A percentile compares a stretch with the other conserved stretches of the same genome.
Evolutionary conservation across 2,113 vertebrate genomes (phyloP).

Genomic region (Pristiophorus japonicus): DNA sequence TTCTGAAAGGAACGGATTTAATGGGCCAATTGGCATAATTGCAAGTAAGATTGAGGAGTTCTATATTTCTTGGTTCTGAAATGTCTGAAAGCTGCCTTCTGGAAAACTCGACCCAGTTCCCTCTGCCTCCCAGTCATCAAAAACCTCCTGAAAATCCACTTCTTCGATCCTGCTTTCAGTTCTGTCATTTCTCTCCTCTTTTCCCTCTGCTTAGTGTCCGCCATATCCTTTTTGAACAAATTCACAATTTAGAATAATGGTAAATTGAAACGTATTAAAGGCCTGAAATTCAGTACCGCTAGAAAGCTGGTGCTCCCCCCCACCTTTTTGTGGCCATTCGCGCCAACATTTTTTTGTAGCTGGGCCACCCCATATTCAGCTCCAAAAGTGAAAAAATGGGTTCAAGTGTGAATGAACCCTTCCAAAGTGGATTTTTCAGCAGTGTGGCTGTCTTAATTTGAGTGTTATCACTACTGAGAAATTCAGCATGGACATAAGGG

Average conservation of each 20-base stretch:
- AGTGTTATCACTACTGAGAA: no score
- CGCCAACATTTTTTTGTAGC: no score
- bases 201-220: background rate
- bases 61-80: background rate
- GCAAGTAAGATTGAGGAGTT: background rate
- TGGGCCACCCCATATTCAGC: no score
- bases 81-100: background rate
- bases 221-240: background rate
- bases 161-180: background rate
- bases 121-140: background rate
- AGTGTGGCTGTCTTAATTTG: no score
- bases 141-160: background rate
- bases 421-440: no score
- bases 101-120: background rate
- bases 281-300: no score
- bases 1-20: background rate
- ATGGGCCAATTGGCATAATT: background rate
- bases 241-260: background rate
- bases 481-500: no score
- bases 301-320: no score
- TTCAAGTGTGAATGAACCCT: no score
- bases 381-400: no score
- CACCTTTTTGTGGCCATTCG: no score
- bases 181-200: background rate
- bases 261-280: background rate